Evolutionary conservation across 2,888 invertebrate genomes (phyloP).

Genomic region (Dryocosmus kuriphilus): DNA sequence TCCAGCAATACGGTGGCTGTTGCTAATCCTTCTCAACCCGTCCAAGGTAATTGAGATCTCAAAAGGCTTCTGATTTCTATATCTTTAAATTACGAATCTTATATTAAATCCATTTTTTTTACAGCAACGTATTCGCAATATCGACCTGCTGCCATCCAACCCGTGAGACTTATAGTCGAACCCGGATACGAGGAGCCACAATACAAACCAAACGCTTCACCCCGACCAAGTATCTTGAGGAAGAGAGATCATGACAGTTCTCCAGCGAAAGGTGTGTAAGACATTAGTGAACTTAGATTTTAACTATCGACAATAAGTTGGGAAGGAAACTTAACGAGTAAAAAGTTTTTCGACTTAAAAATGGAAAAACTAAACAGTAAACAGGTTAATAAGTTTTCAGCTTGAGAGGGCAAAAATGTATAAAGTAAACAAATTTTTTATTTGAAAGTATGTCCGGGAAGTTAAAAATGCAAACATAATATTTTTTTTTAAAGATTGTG

Average conservation of each 20-base stretch:
- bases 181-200: constrained; percentile 73
- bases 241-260: constrained; percentile 89
- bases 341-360: too few relatives aligned
- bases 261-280: constrained; percentile 73
- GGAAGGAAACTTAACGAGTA: too few relatives aligned
- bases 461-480: too few relatives aligned
- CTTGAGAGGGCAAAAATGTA: too few relatives aligned
- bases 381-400: too few relatives aligned
- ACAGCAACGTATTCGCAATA: constrained; percentile 73
- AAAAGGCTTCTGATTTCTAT: constrained; percentile 68
- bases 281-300: neutral
- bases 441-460: too few relatives aligned
- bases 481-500: too few relatives aligned
- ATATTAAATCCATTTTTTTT: constrained; percentile 37
- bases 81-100: constrained; percentile 47
- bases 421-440: too few relatives aligned
- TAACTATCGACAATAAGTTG: neutral
- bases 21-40: constrained; percentile 60
- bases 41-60: constrained; percentile 69
- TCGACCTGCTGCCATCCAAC: constrained; percentile 71
- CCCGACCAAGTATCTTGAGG: constrained; percentile 90
- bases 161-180: constrained; percentile 75
- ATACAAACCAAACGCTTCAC: constrained; percentile 81
- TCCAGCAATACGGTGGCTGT: constrained; percentile 58
- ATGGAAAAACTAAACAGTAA: too few relatives aligned